Evolutionary conservation across 2,888 invertebrate genomes (phyloP).

Genomic region (Spialia ferax): DNA sequence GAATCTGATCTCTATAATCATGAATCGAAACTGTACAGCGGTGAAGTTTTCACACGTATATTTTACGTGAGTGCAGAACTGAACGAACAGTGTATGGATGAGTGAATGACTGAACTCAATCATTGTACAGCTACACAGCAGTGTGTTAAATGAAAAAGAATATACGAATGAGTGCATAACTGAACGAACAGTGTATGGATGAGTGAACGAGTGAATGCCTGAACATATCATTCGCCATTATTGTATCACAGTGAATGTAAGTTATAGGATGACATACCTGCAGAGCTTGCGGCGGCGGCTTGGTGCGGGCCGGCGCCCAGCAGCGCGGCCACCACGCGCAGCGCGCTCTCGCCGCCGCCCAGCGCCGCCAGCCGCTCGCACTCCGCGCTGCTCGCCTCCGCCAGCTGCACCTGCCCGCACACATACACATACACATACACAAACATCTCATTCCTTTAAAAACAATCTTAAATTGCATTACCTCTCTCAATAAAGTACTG

Average conservation of each 20-base stretch:
- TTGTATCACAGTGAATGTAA: not conserved
- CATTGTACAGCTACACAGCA: no score
- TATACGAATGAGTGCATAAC: no score
- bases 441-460: no score
- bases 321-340: constrained; percentile 75
- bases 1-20: no score
- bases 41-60: no score
- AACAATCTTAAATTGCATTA: no score
- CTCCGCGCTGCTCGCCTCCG: constrained; percentile 70
- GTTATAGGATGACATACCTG: constrained; percentile 54
- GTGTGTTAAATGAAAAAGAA: no score
- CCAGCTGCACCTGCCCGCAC: constrained; percentile 68
- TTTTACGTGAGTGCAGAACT: no score
- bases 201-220: not conserved
- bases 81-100: constrained; percentile 8
- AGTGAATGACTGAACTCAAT: not conserved
- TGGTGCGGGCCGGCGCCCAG: constrained; percentile 75
- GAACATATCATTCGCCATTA: no score
- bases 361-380: constrained; percentile 72
- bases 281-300: constrained; percentile 66
- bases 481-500: no score
- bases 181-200: not conserved
- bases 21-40: no score
- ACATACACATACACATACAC: no score
- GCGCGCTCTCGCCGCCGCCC: constrained; percentile 75